These are phyloP conservation scores for Vollenhovia emeryi DNA, from an alignment of 1,140 invertebrate genomes.

Conservation along the genomic window DNA sequence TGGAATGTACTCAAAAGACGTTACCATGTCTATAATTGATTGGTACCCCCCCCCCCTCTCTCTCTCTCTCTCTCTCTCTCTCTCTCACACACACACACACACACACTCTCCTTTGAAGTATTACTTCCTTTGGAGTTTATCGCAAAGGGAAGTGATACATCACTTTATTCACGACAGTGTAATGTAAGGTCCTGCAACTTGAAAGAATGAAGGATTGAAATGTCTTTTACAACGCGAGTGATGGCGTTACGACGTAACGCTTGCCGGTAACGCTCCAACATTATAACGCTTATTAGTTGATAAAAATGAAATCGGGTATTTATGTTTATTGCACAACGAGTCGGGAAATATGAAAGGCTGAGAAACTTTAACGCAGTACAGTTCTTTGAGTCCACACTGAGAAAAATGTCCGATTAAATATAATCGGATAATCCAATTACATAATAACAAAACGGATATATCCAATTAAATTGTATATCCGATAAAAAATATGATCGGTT, in stretches of 20 bases:
- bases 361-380: not conserved
- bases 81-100: no score
- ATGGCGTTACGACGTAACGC: conserved; percentile 1
- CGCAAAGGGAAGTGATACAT: conserved; percentile 35
- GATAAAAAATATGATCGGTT: no score
- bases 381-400: not conserved
- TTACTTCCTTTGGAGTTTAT: conserved; percentile 48
- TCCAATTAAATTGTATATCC: no score
- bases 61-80: no score
- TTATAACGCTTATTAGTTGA: not conserved
- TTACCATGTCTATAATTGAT: conserved; percentile 47
- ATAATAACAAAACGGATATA: no score
- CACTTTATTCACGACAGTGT: conserved; percentile 53
- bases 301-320: not conserved
- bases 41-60: not conserved
- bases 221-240: conserved; percentile 15
- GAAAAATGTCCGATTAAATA: no score
- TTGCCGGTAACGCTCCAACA: not conserved
- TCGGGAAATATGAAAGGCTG: not conserved
- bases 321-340: not conserved
- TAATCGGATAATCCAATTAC: no score
- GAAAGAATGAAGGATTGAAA: conserved; percentile 39
- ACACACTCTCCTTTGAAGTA: conserved; percentile 37
- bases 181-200: conserved; percentile 40
- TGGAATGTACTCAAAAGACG: conserved; percentile 24